phyloP scores from a whole-genome alignment of 1,140 invertebrate species.

The Dolichoris vasculosae region DNA sequence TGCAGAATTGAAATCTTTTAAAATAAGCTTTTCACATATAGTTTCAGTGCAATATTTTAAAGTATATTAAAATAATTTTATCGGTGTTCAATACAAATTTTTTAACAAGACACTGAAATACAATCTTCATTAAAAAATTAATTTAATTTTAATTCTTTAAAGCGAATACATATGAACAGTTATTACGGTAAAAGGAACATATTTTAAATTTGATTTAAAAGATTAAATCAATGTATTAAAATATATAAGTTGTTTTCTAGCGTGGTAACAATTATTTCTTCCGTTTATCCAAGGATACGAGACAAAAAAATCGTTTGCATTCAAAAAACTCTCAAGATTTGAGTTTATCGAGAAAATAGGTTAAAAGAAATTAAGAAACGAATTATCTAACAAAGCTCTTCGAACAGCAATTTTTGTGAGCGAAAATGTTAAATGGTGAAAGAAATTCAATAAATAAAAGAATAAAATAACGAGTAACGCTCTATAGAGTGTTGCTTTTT shows the following conservation, averaged over 20 bases:
- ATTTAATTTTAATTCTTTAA: slow-evolving; percentile 33
- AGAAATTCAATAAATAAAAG: slow-evolving; percentile 14
- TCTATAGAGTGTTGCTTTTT: slow-evolving; percentile 27
- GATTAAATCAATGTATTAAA: slow-evolving; percentile 18
- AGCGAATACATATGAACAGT: slow-evolving; percentile 1
- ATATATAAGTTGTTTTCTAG: slow-evolving; percentile 31
- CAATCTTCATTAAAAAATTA: background rate
- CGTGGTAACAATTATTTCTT: slow-evolving; percentile 38
- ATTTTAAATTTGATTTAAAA: slow-evolving; percentile 41
- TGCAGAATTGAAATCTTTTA: background rate
- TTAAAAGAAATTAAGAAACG: background rate
- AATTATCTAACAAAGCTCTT: slow-evolving; percentile 23
- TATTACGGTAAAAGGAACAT: slow-evolving; percentile 14
- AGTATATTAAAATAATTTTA: slow-evolving; percentile 34
- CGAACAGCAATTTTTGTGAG: slow-evolving; percentile 45
- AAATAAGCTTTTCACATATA: background rate
- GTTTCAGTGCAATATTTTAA: slow-evolving; percentile 38
- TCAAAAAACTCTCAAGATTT: background rate
- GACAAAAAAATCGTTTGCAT: background rate
- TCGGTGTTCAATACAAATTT: background rate
- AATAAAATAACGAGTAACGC: slow-evolving; percentile 29
- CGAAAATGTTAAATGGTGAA: slow-evolving; percentile 26
- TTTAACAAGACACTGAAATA: background rate
- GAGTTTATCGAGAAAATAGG: slow-evolving; percentile 4
- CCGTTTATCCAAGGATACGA: slow-evolving; percentile 34